A percentile compares a stretch with the other conserved stretches of the same genome.
Conservation (phyloP, 2,113 vertebrate genomes). For the Lophotis ruficrista region DNA sequence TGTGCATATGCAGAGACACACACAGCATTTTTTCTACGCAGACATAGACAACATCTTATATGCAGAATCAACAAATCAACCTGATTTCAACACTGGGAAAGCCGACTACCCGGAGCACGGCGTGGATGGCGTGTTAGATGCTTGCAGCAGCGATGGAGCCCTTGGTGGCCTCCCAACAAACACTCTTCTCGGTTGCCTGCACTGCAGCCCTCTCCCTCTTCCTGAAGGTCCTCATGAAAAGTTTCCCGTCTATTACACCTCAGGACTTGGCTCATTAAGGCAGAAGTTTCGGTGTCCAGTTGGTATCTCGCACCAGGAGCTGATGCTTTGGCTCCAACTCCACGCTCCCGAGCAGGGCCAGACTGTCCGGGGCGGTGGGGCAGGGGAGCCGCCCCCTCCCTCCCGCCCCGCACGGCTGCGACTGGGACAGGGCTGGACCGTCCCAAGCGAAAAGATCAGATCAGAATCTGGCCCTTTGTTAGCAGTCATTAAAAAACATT, state of each 20-base stretch:
- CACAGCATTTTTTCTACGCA: background rate
- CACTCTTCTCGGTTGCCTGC: background rate
- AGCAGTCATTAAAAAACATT: slow-evolving; percentile 61
- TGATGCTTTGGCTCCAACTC: background rate
- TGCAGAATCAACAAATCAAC: slow-evolving; percentile 42
- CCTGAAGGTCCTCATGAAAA: background rate
- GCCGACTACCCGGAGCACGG: background rate
- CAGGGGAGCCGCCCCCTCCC: background rate
- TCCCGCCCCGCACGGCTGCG: background rate
- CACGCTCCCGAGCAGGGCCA: rapidly evolving
- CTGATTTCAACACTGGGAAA: slow-evolving; percentile 35
- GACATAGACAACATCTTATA: background rate
- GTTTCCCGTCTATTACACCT: background rate
- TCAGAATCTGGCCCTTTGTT: slow-evolving; percentile 44
- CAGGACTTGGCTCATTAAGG: background rate
- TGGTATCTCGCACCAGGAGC: background rate
- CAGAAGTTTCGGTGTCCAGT: background rate
- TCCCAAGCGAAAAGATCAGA: background rate
- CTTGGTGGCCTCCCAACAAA: background rate
- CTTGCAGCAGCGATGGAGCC: background rate
- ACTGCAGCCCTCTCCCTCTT: background rate
- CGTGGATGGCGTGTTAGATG: background rate
- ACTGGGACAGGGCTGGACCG: background rate
- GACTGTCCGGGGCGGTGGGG: too few species aligned
- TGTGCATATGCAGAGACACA: background rate